A percentile compares a stretch with the other conserved stretches of the same genome.
These are phyloP conservation scores for Drosophila affinis DNA, from an alignment of 2,888 invertebrate species.

Conservation along the genomic window DNA sequence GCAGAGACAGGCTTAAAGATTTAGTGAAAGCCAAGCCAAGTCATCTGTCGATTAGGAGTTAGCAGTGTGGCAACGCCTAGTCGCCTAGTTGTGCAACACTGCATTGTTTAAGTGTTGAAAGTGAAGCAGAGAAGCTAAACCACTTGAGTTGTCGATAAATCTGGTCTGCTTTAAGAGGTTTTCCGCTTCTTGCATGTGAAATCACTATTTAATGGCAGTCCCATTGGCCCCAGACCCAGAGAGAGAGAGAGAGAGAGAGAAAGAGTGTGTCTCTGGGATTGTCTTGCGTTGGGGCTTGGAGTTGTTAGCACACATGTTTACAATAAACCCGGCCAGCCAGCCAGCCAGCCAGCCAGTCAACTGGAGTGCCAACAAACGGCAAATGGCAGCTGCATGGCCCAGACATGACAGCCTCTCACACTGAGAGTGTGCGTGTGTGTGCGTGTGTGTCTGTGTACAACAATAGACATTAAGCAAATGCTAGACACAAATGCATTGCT, in stretches of 20 bases:
- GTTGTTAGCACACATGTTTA: conserved; percentile 76
- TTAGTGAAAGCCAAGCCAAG: too few species aligned
- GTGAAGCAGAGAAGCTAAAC: neutral
- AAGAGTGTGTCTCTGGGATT: conserved; percentile 34
- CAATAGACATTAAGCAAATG: conserved; percentile 43
- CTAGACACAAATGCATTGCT: conserved; percentile 10
- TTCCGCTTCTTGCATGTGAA: conserved; percentile 20
- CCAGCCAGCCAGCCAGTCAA: conserved; percentile 54
- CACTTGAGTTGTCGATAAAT: neutral
- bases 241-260: neutral
- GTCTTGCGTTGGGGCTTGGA: conserved; percentile 39
- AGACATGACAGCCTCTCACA: conserved; percentile 31
- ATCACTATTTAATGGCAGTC: conserved; percentile 35
- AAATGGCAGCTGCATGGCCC: conserved; percentile 60
- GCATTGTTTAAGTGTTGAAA: neutral
- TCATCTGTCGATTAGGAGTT: neutral
- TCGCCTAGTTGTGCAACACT: too few species aligned
- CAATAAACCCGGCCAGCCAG: conserved; percentile 60
- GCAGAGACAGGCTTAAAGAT: too few species aligned
- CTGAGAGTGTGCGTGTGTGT: neutral
- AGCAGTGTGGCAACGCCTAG: too few species aligned
- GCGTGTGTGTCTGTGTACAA: conserved; percentile 1
- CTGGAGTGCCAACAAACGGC: conserved; percentile 64
- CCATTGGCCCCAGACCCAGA: neutral
- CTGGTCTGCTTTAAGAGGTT: conserved; percentile 12